Evolutionary conservation across 2,113 vertebrate species (phyloP).

Genomic region (Phrynosoma blainvillii): DNA sequence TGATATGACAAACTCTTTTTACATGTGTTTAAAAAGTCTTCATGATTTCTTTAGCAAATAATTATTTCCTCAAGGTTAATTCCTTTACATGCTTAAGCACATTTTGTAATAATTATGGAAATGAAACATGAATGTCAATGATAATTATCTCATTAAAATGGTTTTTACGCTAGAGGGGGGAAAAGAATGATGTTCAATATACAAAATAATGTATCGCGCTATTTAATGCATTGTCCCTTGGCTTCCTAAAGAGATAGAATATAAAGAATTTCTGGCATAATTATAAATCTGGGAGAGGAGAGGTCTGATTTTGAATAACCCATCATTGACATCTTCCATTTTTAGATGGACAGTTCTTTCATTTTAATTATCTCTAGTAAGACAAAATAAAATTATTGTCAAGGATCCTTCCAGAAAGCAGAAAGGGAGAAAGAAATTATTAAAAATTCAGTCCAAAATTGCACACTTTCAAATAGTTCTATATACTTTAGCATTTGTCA

Average conservation of each 20-base stretch:
- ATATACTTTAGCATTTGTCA: not conserved
- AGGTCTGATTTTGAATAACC: not conserved
- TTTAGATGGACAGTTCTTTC: conserved; percentile 11
- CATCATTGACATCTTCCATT: conserved; percentile 3
- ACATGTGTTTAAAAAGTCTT: conserved; percentile 1
- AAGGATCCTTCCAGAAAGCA: not conserved
- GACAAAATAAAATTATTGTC: conserved; percentile 33
- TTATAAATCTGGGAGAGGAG: not conserved
- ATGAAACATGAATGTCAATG: conserved; percentile 11
- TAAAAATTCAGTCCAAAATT: not conserved
- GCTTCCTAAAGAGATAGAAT: not conserved
- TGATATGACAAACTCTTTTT: conserved; percentile 5
- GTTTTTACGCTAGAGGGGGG: not conserved
- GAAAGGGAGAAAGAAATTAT: not conserved
- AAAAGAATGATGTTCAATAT: not conserved
- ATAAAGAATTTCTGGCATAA: conserved; percentile 3
- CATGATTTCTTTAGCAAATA: conserved; percentile 12
- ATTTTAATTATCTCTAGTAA: conserved; percentile 11
- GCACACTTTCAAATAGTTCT: not conserved
- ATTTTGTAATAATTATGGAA: conserved; percentile 46
- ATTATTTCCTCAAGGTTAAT: conserved; percentile 31
- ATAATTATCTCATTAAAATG: conserved; percentile 18
- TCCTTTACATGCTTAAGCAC: fast-evolving
- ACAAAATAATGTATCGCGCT: conserved; percentile 14
- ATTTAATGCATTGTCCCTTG: not conserved